Evolutionary conservation across 2,113 vertebrate genomes (phyloP), one percentile per base, ranked within the genome.

Genomic region (Vanacampus margaritifer): DNA sequence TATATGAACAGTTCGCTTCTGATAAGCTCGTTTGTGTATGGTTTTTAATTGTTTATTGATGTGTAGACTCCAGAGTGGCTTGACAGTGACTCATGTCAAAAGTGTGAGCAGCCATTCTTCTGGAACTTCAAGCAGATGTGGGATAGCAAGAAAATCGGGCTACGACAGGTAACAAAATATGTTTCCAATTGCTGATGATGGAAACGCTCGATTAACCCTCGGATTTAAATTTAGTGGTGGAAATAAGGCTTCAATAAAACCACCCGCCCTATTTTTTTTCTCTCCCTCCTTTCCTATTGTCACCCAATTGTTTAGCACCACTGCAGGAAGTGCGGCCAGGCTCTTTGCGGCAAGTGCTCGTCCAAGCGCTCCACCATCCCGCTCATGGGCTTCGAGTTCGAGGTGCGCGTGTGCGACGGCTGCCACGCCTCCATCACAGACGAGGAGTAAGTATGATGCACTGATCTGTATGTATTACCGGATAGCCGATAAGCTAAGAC

Each of bases 71-170:
- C 97, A 0, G 96, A 98, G 56, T 99, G 97, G 97, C 69, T 98
- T 75, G 97, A 98, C 87, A 99, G 97, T 24, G 97, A 99, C 79
- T 99, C 96, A 48, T 99, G 97, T 89, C 97, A 99, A 82, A 98
- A 95, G 85, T 99, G 97, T 81, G 94, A 98, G 72, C 96, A 99
- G 88, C 97, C 97, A 50, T 99, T 99, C 86, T 99, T 99, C 90
- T 99, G 97, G 97, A 98, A 99, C 90, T 99, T 99, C 91, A 98
- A 98, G 87, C 97, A 98, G 81, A 99, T 99, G 97, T 99, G 97
- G 97, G 97, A 98, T 92, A 95, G 90, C 79, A 99, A 98, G 90
- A 99, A 97, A 89, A 99, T 99, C 56, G 96, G 97, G 69, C 89
- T 99, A 1, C 92, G 97, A 80, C 97, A 99, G 95, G 97, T 98